Evolutionary conservation across 2,888 invertebrate genomes (phyloP).

Genomic region (Drosophila mimetica): DNA sequence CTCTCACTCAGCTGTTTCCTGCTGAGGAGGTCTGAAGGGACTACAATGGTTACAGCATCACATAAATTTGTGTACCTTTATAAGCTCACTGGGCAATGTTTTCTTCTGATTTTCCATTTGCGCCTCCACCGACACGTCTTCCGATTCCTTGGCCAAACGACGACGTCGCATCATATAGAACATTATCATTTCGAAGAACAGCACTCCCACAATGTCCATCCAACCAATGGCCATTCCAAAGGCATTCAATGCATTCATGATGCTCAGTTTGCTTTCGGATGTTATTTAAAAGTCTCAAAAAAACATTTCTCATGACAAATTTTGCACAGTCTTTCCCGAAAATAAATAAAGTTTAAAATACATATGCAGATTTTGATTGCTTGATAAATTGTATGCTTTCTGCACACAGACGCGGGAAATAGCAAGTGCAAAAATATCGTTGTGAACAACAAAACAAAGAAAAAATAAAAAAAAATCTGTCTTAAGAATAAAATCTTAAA

Average conservation of each 20-base stretch:
- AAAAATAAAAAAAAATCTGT: not conserved
- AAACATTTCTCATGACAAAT: not conserved
- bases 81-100: constrained; percentile 26
- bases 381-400: not conserved
- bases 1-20: not conserved
- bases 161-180: constrained; percentile 45
- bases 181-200: constrained; percentile 62
- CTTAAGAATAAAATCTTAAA: too few species aligned
- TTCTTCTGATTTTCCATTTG: not conserved
- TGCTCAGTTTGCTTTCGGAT: not conserved
- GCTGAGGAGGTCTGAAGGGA: constrained; percentile 5
- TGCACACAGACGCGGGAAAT: not conserved
- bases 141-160: not conserved
- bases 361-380: not conserved
- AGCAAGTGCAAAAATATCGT: not conserved
- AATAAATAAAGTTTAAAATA: not conserved
- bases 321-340: not conserved
- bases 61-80: not conserved
- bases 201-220: constrained; percentile 63
- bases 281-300: not conserved
- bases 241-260: constrained; percentile 54
- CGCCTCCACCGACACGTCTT: not conserved
- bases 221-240: constrained; percentile 68
- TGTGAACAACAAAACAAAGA: too few species aligned
- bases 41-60: not conserved